Percentiles rank a stretch among this genome's conserved stretches.
Conservation (phyloP, 1,140 invertebrate genomes). For the Lineus longissimus region DNA sequence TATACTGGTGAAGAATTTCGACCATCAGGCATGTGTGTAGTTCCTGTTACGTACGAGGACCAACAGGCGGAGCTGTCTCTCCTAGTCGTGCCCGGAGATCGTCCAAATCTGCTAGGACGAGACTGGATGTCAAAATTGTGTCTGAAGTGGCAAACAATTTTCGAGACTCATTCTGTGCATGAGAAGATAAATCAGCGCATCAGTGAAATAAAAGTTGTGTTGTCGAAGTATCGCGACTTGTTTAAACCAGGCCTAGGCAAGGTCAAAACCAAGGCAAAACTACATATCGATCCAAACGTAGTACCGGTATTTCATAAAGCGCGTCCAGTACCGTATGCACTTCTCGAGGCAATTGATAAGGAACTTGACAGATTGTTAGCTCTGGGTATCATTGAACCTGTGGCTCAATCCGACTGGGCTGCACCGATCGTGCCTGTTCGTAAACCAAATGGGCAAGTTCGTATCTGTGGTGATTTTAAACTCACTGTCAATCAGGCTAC, state of each 20-base stretch:
- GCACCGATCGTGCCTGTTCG: slow-evolving; percentile 49
- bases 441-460: slow-evolving; percentile 41
- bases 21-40: slow-evolving; percentile 9
- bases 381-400: slow-evolving; percentile 27
- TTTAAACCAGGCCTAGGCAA: slow-evolving; percentile 13
- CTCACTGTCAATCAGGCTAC: slow-evolving; percentile 44
- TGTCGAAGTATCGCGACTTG: slow-evolving; percentile 5
- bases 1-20: slow-evolving; percentile 21
- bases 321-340: slow-evolving; percentile 27
- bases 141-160: slow-evolving; percentile 17
- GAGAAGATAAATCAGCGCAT: slow-evolving; percentile 3
- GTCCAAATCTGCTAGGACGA: slow-evolving; percentile 16
- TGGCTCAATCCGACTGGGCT: slow-evolving; percentile 39
- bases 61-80: background rate
- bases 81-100: slow-evolving; percentile 12
- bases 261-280: slow-evolving; percentile 17
- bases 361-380: slow-evolving; percentile 20
- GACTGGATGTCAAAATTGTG: slow-evolving; percentile 15
- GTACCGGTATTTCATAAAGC: slow-evolving; percentile 6
- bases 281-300: slow-evolving; percentile 17
- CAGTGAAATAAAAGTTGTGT: background rate
- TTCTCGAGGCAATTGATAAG: too few relatives aligned
- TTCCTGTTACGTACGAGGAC: slow-evolving; percentile 13
- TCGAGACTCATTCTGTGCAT: slow-evolving; percentile 8
- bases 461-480: slow-evolving; percentile 49